phyloP scores from a whole-genome alignment of 37 sponge, comb jelly and placozoan species.

The Axinella damicornis region DNA sequence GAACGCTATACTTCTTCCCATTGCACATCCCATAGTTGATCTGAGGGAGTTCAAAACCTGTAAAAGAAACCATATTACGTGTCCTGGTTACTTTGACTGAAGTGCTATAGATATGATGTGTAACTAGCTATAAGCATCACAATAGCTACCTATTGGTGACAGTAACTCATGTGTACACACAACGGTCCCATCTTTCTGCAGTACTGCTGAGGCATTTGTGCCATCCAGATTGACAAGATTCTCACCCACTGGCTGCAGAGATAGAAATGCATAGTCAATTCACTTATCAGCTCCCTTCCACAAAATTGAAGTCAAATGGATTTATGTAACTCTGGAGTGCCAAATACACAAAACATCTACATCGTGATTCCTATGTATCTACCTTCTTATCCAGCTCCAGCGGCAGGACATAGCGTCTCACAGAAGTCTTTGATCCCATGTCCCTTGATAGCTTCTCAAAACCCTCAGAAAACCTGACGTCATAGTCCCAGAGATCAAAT shows the following conservation, averaged over 20 bases:
- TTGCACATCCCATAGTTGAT: constrained; percentile 15
- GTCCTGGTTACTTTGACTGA: no score
- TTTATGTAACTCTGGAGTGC: no score
- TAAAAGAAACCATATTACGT: neutral
- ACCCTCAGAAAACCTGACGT: neutral
- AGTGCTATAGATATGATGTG: no score
- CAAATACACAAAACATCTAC: no score
- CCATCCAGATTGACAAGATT: constrained; percentile 25
- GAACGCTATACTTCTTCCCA: constrained; percentile 21
- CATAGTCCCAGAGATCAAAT: neutral
- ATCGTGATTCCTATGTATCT: neutral
- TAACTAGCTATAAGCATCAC: neutral
- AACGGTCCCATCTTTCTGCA: constrained; percentile 35
- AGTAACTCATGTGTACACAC: constrained; percentile 4
- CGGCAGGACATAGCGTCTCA: constrained; percentile 23
- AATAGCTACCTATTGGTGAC: neutral
- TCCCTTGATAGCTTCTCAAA: neutral
- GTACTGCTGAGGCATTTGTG: constrained; percentile 21
- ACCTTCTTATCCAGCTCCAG: constrained; percentile 10
- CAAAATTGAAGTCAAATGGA: neutral
- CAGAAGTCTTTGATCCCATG: neutral
- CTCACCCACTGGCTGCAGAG: neutral
- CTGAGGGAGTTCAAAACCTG: constrained; percentile 25
- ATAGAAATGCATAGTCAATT: neutral
- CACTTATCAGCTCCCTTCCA: neutral